Percentiles rank a stretch among this genome's conserved stretches.
Conservation (phyloP, 2,888 invertebrate species). For the Oligia fasciuncula region DNA sequence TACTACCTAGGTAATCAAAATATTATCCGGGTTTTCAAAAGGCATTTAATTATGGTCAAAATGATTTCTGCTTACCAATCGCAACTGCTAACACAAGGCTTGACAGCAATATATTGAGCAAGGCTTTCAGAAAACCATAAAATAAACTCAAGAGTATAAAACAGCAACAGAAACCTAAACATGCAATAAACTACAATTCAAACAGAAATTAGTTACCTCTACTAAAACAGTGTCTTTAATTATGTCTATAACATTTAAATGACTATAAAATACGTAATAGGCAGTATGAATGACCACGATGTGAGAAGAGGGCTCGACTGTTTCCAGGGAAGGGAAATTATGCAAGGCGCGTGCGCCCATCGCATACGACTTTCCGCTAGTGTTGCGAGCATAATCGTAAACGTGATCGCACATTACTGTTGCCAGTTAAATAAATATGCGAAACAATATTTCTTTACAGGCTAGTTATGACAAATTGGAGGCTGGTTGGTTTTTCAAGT, state of each 20-base stretch:
- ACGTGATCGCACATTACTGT: slow-evolving; percentile 83
- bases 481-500: slow-evolving; percentile 17
- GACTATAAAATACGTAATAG: slow-evolving; percentile 36
- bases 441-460: slow-evolving; percentile 68
- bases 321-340: slow-evolving; percentile 67
- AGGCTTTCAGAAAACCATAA: neutral
- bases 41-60: neutral
- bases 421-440: slow-evolving; percentile 79
- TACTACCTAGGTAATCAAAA: neutral
- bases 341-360: slow-evolving; percentile 66
- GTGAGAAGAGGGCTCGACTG: slow-evolving; percentile 45
- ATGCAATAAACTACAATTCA: slow-evolving; percentile 28
- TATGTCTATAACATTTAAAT: slow-evolving; percentile 35
- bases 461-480: slow-evolving; percentile 56
- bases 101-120: neutral
- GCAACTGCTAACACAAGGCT: neutral
- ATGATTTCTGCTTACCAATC: neutral
- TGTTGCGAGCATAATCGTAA: slow-evolving; percentile 73
- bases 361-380: slow-evolving; percentile 51
- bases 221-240: slow-evolving; percentile 27
- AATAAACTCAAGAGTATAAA: neutral
- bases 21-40: neutral
- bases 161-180: neutral
- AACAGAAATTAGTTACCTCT: slow-evolving; percentile 39
- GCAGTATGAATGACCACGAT: slow-evolving; percentile 45